Evolutionary conservation across 2,113 vertebrate genomes (phyloP).

Genomic region (Todiramphus chloris): DNA sequence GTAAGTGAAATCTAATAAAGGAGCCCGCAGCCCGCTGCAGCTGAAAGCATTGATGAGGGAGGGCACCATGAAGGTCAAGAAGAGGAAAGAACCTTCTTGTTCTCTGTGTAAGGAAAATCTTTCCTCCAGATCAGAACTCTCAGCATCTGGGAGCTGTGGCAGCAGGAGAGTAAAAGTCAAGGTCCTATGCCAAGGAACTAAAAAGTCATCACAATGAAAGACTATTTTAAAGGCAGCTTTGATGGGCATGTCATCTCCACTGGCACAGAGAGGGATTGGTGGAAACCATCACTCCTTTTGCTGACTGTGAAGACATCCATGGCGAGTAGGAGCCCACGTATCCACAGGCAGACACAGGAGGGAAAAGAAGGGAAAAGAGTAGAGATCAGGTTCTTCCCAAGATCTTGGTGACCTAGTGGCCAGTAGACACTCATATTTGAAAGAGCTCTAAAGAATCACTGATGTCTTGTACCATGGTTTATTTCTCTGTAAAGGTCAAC

Average conservation of each 20-base stretch:
- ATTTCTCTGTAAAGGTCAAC: not conserved
- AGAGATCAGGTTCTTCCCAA: not conserved
- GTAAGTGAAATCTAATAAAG: constrained; percentile 25
- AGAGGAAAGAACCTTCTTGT: not conserved
- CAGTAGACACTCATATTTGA: not conserved
- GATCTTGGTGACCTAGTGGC: not conserved
- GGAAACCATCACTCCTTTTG: not conserved
- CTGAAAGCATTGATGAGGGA: not conserved
- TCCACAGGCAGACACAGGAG: not conserved
- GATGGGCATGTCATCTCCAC: not conserved
- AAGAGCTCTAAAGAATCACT: not conserved
- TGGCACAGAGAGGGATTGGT: not conserved
- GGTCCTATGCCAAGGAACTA: rapidly evolving
- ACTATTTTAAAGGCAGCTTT: not conserved
- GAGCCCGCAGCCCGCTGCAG: not conserved
- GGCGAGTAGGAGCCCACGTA: not conserved
- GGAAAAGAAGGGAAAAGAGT: not conserved
- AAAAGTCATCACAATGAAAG: not conserved
- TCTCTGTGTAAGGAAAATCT: not conserved
- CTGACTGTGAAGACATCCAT: not conserved
- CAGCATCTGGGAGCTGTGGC: not conserved
- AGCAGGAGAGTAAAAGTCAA: not conserved
- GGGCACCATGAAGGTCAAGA: not conserved
- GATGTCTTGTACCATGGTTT: not conserved
- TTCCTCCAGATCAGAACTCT: not conserved